Conservation (phyloP, 2,797 vertebrate genomes). For the Leptodactylus fallax region DNA sequence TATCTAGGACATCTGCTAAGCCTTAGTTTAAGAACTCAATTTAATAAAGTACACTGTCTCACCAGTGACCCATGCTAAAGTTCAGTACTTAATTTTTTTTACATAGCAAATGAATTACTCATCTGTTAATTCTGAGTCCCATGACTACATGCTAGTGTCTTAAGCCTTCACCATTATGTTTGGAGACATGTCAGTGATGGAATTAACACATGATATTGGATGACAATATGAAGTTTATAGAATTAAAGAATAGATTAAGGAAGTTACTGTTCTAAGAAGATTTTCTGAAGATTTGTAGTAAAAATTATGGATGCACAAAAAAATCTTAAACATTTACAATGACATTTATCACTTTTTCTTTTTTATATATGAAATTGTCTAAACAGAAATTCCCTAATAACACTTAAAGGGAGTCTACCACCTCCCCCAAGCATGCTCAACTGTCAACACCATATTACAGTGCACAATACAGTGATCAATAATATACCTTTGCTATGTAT, state of each 20-base stretch:
- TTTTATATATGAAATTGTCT: too few species aligned
- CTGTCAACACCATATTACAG: too few species aligned
- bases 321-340: too few species aligned
- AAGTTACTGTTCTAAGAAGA: not conserved
- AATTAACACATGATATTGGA: constrained; percentile 52
- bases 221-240: not conserved
- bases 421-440: too few species aligned
- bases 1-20: constrained; percentile 40
- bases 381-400: too few species aligned
- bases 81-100: constrained; percentile 56
- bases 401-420: too few species aligned
- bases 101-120: constrained; percentile 51
- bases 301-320: too few species aligned
- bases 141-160: constrained; percentile 58
- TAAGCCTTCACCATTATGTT: constrained; percentile 22
- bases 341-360: too few species aligned
- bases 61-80: constrained; percentile 50
- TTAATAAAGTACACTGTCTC: constrained; percentile 30
- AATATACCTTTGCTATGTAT: too few species aligned
- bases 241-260: not conserved
- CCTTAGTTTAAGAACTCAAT: constrained; percentile 37
- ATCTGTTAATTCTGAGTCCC: constrained; percentile 57
- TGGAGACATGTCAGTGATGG: not conserved
- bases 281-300: too few species aligned
- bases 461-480: too few species aligned